Base-by-base conservation (phyloP, 2,113 vertebrate genomes). In the Myanophis thanlyinensis region DNA sequence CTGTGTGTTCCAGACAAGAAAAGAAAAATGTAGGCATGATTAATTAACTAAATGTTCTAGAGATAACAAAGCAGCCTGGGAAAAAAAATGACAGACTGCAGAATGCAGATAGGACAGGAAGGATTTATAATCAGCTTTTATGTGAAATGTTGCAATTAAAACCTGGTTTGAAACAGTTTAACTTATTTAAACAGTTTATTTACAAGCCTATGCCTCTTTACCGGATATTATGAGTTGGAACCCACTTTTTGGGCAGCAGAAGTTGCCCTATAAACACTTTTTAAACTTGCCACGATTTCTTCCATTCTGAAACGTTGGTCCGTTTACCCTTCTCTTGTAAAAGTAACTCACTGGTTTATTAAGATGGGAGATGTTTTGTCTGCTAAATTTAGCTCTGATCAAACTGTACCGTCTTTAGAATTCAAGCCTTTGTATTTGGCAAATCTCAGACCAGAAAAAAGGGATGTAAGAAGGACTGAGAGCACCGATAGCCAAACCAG, bases 391-490 rank as follows among this genome's bases (percentile, higher is more conserved):
- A 22, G 3, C 86, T 88, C 47, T 22, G 8, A 9, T 87, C 54
- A 25, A 89, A 84, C 30, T 67, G 89, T 62, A 48, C 91, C 90
- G 93, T n/a, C 48, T 67, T 35, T 67, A 15, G 62, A 67, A n/a
- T 35, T 30, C 30, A 67, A n/a, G 2, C 5, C 30, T 84, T 54
- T 84, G 35, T 3, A 44, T 13, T n/a, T 80, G 62, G 5, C 18
- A 46, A 51, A 84, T 67, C 90, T 90, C 52, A 22, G 92, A 95
- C 93, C 23, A 27, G 89, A 92, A 94, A 92, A 94, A 89, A 88
- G 93, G 90, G 89, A 1, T 4, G 15, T 86, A 85, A 25, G 80
- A 85, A 49, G 48, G 47, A 44, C 20, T 30, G 15, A n/a, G 12
- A n/a, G 88, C 2, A 13, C 6, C 25, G 59, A 35, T 86, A 93